A percentile compares a stretch with the other conserved stretches of the same genome.
Evolutionary conservation across 1,140 invertebrate genomes (phyloP).

Genomic region (Anoplolepis gracilipes): DNA sequence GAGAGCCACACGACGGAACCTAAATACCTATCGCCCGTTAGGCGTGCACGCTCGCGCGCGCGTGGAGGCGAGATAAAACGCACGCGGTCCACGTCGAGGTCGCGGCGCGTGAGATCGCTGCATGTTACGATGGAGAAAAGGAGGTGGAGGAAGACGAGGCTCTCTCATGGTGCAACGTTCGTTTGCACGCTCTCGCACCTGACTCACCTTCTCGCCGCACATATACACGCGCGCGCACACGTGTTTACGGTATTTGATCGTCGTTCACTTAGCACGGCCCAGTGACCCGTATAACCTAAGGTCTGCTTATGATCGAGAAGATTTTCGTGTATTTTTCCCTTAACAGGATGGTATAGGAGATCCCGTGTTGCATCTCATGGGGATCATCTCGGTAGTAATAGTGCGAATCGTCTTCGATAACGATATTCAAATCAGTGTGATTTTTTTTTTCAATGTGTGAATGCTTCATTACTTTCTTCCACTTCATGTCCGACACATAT

Average conservation of each 20-base stretch:
- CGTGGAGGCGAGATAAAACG: constrained; percentile 67
- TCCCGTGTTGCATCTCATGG: constrained; percentile 17
- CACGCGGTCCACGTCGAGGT: constrained; percentile 55
- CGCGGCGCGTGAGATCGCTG: constrained; percentile 53
- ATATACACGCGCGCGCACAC: constrained; percentile 35
- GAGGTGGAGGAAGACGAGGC: neutral
- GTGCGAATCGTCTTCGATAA: constrained; percentile 3
- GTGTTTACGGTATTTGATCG: constrained; percentile 66
- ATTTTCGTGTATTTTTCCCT: constrained; percentile 47
- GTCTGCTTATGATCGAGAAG: constrained; percentile 77
- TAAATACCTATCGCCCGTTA: constrained; percentile 70
- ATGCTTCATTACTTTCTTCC: neutral
- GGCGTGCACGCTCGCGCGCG: constrained; percentile 58
- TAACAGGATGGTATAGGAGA: constrained; percentile 36
- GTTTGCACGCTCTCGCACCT: constrained; percentile 62
- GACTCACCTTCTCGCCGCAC: constrained; percentile 45
- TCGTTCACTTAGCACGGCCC: constrained; percentile 74
- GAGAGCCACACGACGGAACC: constrained; percentile 60
- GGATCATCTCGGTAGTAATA: constrained; percentile 35
- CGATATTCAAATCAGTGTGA: constrained; percentile 31
- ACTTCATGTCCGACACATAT: neutral
- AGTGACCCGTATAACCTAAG: constrained; percentile 81
- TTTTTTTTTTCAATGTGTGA: neutral
- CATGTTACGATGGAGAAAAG: constrained; percentile 7
- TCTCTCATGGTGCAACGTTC: constrained; percentile 39